A percentile compares a stretch with the other conserved stretches of the same genome.
Evolutionary conservation across 2,888 invertebrate genomes (phyloP).

Genomic region (Philaethria dido): DNA sequence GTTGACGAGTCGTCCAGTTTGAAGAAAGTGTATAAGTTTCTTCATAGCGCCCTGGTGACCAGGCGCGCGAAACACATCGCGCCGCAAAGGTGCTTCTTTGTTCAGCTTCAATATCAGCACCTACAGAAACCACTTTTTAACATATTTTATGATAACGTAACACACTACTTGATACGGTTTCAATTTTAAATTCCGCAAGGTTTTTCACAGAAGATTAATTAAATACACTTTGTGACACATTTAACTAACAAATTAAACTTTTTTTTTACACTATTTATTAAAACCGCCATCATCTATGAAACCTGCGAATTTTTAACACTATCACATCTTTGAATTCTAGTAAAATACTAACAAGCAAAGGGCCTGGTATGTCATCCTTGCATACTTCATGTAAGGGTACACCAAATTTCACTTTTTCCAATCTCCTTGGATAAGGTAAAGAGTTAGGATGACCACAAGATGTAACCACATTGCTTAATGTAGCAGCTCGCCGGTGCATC

Average conservation of each 20-base stretch:
- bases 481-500: constrained; percentile 95
- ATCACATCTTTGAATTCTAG: constrained; percentile 7
- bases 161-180: neutral
- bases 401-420: constrained; percentile 98
- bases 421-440: constrained; percentile 91
- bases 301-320: neutral
- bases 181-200: neutral
- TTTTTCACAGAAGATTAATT: constrained; percentile 11
- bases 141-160: neutral
- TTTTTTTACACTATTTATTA: neutral
- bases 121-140: constrained; percentile 70
- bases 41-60: constrained; percentile 98
- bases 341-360: constrained; percentile 89
- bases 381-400: constrained; percentile 96
- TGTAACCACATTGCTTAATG: constrained; percentile 94
- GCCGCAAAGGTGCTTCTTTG: constrained; percentile 96
- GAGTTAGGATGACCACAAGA: constrained; percentile 94
- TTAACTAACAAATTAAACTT: neutral
- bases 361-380: constrained; percentile 97
- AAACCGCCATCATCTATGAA: neutral
- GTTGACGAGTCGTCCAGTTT: constrained; percentile 94
- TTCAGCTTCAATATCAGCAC: constrained; percentile 96
- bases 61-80: constrained; percentile 97
- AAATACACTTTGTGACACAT: neutral
- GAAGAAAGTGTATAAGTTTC: constrained; percentile 94